Evolutionary conservation across 2,888 invertebrate genomes (phyloP).

Genomic region (Siphonodentalium dalli): DNA sequence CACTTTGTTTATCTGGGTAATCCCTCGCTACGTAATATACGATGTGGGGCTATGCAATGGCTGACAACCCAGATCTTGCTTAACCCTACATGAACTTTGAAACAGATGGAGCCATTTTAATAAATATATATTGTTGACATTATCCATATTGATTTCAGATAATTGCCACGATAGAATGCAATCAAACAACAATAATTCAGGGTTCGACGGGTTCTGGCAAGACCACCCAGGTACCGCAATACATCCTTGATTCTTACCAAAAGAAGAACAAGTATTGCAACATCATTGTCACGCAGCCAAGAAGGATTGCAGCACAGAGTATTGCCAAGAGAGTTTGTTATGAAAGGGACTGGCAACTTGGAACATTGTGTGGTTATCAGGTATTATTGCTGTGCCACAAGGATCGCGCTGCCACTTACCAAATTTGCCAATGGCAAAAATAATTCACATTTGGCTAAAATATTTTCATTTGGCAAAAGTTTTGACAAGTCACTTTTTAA

Average conservation of each 20-base stretch:
- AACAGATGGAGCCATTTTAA: background rate
- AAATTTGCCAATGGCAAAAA: too few species aligned
- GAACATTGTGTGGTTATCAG: conserved; percentile 88
- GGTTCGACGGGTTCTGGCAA: conserved; percentile 95
- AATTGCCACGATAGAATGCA: conserved; percentile 78
- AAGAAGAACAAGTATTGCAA: conserved; percentile 75
- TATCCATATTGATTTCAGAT: conserved; percentile 69
- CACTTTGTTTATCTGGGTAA: too few species aligned
- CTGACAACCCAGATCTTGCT: background rate
- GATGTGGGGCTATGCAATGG: too few species aligned
- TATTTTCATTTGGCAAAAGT: too few species aligned
- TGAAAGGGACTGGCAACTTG: conserved; percentile 83
- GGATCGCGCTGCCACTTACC: too few species aligned
- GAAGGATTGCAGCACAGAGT: conserved; percentile 90
- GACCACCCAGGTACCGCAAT: conserved; percentile 91
- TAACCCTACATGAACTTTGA: background rate
- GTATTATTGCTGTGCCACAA: conserved; percentile 69
- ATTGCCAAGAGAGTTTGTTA: conserved; percentile 84
- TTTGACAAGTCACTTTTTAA: too few species aligned
- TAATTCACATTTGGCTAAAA: too few species aligned
- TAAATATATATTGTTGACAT: background rate
- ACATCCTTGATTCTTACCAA: conserved; percentile 82
- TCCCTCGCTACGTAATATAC: too few species aligned
- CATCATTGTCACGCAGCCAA: conserved; percentile 88
- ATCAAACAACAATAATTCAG: conserved; percentile 82